These are phyloP conservation scores for Gallinago undulata DNA, from an alignment of 2,113 vertebrate species.

Conservation along the genomic window DNA sequence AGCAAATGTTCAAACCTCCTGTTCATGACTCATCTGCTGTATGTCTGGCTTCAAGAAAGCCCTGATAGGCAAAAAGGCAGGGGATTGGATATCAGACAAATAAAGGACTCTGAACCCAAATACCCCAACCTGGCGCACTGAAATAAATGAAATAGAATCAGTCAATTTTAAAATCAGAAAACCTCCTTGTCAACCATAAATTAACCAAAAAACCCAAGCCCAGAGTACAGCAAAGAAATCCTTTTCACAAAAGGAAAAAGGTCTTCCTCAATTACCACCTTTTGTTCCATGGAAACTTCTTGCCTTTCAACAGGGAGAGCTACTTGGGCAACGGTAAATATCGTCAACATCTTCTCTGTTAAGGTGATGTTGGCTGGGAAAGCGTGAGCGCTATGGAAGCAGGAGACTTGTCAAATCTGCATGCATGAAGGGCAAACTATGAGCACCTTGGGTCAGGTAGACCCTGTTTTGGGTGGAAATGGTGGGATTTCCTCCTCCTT, in stretches of 20 bases:
- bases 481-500: background rate
- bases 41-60: conserved; percentile 7
- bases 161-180: background rate
- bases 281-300: background rate
- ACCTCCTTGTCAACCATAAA: background rate
- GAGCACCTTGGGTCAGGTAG: background rate
- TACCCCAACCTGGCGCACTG: background rate
- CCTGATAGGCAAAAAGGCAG: background rate
- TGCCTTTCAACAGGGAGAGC: background rate
- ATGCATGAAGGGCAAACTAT: background rate
- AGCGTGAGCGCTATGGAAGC: accelerated
- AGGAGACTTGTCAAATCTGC: background rate
- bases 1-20: conserved; percentile 61
- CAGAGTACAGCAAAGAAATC: background rate
- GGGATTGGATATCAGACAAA: background rate
- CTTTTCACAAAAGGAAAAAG: background rate
- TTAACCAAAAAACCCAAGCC: background rate
- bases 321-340: background rate
- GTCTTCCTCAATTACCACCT: background rate
- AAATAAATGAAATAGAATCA: background rate
- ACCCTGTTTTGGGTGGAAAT: background rate
- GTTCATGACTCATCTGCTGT: conserved; percentile 24
- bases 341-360: accelerated
- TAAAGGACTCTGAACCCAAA: background rate
- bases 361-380: background rate